Percentiles rank a stretch among this genome's conserved stretches.
phyloP scores from a whole-genome alignment of 2,888 invertebrate species.

The Spodoptera picta region DNA sequence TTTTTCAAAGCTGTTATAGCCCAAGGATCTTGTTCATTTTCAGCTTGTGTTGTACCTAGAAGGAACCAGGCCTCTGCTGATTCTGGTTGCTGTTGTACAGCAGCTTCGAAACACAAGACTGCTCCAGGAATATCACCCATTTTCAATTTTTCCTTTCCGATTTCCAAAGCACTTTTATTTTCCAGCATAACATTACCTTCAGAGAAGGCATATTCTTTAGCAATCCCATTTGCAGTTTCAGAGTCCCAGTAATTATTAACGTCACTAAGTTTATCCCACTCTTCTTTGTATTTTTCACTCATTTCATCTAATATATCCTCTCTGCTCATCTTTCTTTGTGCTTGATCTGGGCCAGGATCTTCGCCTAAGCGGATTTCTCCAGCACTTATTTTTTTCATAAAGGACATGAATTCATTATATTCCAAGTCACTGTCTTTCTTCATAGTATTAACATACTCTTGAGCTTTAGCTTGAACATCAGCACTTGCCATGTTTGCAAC shows the following conservation, averaged over 20 bases:
- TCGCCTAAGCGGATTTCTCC: constrained; percentile 90
- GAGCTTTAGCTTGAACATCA: constrained; percentile 87
- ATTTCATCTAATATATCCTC: constrained; percentile 84
- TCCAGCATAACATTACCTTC: constrained; percentile 96
- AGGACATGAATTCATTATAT: constrained; percentile 95
- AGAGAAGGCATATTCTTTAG: constrained; percentile 93
- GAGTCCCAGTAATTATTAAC: constrained; percentile 91
- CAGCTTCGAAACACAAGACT: constrained; percentile 98
- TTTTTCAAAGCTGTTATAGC: constrained; percentile 97
- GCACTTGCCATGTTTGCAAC: constrained; percentile 65
- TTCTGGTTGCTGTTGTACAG: constrained; percentile 94
- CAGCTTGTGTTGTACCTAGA: constrained; percentile 97
- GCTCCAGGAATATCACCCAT: constrained; percentile 98
- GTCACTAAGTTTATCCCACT: constrained; percentile 93
- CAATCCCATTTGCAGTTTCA: constrained; percentile 80
- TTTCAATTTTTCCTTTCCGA: constrained; percentile 94
- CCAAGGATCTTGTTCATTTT: constrained; percentile 98
- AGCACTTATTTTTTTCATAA: constrained; percentile 93
- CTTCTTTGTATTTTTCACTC: constrained; percentile 91
- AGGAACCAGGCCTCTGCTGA: constrained; percentile 95
- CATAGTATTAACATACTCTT: constrained; percentile 88
- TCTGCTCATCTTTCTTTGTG: constrained; percentile 74
- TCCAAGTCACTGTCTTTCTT: constrained; percentile 91
- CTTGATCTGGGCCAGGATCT: constrained; percentile 70
- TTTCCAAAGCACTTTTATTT: constrained; percentile 93